phyloP scores from a whole-genome alignment of 2,113 vertebrate species.

The Labeo catla region DNA sequence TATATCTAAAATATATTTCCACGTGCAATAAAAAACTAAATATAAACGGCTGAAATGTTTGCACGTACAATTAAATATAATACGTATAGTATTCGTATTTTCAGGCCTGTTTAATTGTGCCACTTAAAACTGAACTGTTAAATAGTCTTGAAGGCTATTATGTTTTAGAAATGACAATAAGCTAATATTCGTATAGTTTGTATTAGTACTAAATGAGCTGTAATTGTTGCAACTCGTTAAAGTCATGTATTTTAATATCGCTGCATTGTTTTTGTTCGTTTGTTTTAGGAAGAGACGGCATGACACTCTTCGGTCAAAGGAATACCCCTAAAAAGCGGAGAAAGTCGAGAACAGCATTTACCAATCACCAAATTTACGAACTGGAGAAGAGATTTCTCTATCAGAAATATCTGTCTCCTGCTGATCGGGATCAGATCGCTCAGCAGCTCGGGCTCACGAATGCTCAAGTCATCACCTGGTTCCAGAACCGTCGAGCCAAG shows the following conservation, averaged over 20 bases:
- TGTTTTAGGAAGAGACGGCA: conserved; percentile 84
- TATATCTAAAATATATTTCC: not conserved
- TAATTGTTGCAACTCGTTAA: not conserved
- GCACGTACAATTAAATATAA: not conserved
- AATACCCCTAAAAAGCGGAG: conserved; percentile 88
- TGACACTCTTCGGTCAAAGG: conserved; percentile 87
- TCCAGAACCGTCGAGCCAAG: conserved; percentile 88
- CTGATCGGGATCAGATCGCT: conserved; percentile 89
- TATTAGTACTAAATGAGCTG: not conserved
- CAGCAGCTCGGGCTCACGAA: conserved; percentile 89
- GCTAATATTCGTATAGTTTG: not conserved
- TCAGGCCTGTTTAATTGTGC: not conserved
- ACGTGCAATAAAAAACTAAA: not conserved
- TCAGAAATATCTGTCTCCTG: conserved; percentile 90
- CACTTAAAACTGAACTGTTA: not conserved
- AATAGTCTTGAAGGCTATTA: not conserved
- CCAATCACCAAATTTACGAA: conserved; percentile 91
- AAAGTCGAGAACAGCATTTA: conserved; percentile 90
- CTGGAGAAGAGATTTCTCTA: conserved; percentile 90
- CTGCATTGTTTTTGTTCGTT: conserved; percentile 22
- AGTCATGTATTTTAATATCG: not conserved
- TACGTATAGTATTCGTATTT: not conserved
- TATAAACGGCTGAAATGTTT: not conserved
- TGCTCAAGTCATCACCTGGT: conserved; percentile 92
- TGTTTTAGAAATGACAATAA: not conserved